Conservation (phyloP, 2,113 vertebrate genomes). For the Leptodactylus fuscus region DNA sequence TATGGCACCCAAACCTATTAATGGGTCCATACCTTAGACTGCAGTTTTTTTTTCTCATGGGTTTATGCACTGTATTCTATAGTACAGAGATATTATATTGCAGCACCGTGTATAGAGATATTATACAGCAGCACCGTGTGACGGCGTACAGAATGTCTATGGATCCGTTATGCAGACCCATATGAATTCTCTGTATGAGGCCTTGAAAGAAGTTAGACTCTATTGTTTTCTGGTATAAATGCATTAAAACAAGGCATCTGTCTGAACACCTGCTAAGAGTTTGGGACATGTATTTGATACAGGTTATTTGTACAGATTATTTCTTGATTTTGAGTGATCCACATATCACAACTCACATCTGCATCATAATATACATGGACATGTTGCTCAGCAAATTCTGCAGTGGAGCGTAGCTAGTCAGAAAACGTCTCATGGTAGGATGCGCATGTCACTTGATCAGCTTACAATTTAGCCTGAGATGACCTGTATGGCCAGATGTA, state of each 20-base stretch:
- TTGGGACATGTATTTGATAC: background rate
- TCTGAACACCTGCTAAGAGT: background rate
- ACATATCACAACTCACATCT: background rate
- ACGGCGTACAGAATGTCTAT: no score
- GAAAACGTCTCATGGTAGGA: background rate
- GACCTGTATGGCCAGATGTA: background rate
- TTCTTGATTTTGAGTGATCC: background rate
- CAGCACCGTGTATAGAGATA: no score
- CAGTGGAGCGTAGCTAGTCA: background rate
- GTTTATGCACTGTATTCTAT: no score
- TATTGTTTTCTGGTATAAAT: background rate
- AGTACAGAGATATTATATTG: no score
- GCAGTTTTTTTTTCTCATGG: no score
- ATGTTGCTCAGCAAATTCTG: background rate
- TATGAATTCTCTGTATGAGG: background rate
- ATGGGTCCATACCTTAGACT: no score
- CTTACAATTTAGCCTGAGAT: background rate
- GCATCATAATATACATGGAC: slow-evolving; percentile 10
- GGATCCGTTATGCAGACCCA: background rate
- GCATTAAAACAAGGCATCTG: background rate
- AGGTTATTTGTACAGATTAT: background rate
- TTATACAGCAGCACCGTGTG: no score
- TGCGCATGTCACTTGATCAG: background rate
- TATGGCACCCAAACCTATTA: no score
- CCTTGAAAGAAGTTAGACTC: background rate